Percentiles rank a stretch among this genome's conserved stretches.
Conservation (phyloP, 2,113 vertebrate genomes). For the Macrotis lagotis region DNA sequence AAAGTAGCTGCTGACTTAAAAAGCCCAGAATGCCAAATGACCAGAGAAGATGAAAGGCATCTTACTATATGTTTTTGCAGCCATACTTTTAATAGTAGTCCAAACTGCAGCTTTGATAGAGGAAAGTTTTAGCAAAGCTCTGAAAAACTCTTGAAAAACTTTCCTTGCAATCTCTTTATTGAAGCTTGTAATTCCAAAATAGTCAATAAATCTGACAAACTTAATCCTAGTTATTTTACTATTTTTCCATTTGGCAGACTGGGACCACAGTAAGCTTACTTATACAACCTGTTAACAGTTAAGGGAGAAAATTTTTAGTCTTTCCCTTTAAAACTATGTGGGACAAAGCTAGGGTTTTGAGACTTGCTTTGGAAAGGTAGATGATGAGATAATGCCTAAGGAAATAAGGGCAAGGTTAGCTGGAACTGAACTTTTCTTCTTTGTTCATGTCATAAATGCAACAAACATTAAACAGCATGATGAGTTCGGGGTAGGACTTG, state of each 20-base stretch:
- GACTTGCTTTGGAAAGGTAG: neutral
- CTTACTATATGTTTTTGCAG: neutral
- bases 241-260: slow-evolving; percentile 17
- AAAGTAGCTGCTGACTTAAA: neutral
- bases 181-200: slow-evolving; percentile 21
- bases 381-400: neutral
- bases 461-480: neutral
- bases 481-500: neutral
- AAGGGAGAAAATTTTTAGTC: neutral
- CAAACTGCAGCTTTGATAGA: neutral
- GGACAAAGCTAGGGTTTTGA: neutral
- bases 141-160: slow-evolving; percentile 32
- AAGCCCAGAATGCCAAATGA: neutral
- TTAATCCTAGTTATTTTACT: neutral
- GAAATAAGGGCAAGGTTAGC: neutral
- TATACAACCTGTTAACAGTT: slow-evolving; percentile 22
- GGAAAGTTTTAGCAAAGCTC: slow-evolving; percentile 31
- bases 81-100: slow-evolving; percentile 47
- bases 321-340: neutral
- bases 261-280: slow-evolving; percentile 19
- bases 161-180: neutral
- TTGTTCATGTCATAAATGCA: neutral
- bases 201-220: slow-evolving; percentile 38
- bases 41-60: neutral
- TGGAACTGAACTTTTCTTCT: neutral